phyloP scores from a whole-genome alignment of 2,113 vertebrate genomes.

The Eretmochelys imbricata region DNA sequence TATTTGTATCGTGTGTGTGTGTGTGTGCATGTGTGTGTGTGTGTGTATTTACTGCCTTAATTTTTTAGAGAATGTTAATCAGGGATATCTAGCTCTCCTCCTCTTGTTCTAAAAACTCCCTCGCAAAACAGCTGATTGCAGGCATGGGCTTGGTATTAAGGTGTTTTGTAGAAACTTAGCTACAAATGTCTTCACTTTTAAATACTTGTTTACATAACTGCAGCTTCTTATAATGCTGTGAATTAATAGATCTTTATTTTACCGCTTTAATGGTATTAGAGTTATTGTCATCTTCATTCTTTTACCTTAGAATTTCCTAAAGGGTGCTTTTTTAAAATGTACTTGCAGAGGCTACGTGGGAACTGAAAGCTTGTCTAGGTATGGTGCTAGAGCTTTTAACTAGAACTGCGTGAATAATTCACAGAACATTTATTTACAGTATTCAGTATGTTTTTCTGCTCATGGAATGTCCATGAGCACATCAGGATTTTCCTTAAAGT shows the following conservation, averaged over 20 bases:
- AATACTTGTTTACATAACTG: not conserved
- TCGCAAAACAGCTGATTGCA: not conserved
- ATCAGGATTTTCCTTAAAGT: constrained; percentile 58
- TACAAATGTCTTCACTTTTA: not conserved
- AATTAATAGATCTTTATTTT: not conserved
- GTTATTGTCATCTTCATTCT: constrained; percentile 61
- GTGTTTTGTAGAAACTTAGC: not conserved
- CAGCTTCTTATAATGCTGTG: not conserved
- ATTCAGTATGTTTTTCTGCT: constrained; percentile 55
- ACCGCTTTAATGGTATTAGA: not conserved
- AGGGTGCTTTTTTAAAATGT: constrained; percentile 58
- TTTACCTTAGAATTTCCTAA: constrained; percentile 61
- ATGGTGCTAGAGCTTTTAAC: constrained; percentile 61
- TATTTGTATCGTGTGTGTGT: too few relatives aligned
- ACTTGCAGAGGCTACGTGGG: constrained; percentile 8
- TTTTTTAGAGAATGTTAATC: too few relatives aligned
- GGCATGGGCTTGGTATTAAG: not conserved
- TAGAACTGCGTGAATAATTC: constrained; percentile 32
- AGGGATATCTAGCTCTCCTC: too few relatives aligned
- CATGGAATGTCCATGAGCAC: constrained; percentile 42
- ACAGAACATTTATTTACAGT: constrained; percentile 38
- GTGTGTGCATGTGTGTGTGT: too few relatives aligned
- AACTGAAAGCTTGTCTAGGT: constrained; percentile 65
- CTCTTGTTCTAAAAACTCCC: too few relatives aligned
- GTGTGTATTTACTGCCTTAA: too few relatives aligned